Conservation (phyloP, 2,113 vertebrate genomes). For the Pollachius pollachius region DNA sequence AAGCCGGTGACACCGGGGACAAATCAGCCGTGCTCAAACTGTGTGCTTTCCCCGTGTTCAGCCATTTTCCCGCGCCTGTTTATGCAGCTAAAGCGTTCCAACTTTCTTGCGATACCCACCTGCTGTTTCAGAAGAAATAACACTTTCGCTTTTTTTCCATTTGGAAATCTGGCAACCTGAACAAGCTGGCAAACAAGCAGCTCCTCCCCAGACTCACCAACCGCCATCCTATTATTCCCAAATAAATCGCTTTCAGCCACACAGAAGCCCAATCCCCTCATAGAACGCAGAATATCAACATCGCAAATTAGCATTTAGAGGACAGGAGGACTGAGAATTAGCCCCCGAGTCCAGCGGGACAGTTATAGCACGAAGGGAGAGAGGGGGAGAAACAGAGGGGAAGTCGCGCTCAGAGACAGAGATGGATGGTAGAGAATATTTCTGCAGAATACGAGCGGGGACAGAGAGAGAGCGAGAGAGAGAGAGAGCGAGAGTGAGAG, state of each 20-base stretch:
- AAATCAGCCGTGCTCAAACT: no score
- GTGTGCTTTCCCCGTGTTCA: no score
- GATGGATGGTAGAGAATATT: constrained; percentile 60
- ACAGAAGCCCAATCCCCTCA: constrained; percentile 36
- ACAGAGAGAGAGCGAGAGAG: background rate
- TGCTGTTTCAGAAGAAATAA: background rate
- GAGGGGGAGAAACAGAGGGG: constrained; percentile 33
- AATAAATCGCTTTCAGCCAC: constrained; percentile 32
- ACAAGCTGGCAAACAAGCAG: background rate
- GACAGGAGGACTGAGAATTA: constrained; percentile 25
- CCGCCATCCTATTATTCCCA: constrained; percentile 17
- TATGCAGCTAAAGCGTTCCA: no score
- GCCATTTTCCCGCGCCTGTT: no score
- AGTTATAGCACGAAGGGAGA: constrained; percentile 45
- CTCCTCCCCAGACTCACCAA: background rate
- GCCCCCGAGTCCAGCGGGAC: constrained; percentile 50
- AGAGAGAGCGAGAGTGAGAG: no score
- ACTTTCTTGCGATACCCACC: no score
- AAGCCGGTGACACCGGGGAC: no score
- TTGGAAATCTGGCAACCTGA: background rate
- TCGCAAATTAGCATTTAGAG: constrained; percentile 60
- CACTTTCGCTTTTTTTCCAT: background rate
- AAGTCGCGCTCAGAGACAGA: constrained; percentile 55
- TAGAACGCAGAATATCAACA: constrained; percentile 50
- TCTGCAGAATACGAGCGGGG: constrained; percentile 43